These are phyloP conservation scores for Lutraria rhynchaena DNA, from an alignment of 1,140 invertebrate genomes.

Conservation along the genomic window DNA sequence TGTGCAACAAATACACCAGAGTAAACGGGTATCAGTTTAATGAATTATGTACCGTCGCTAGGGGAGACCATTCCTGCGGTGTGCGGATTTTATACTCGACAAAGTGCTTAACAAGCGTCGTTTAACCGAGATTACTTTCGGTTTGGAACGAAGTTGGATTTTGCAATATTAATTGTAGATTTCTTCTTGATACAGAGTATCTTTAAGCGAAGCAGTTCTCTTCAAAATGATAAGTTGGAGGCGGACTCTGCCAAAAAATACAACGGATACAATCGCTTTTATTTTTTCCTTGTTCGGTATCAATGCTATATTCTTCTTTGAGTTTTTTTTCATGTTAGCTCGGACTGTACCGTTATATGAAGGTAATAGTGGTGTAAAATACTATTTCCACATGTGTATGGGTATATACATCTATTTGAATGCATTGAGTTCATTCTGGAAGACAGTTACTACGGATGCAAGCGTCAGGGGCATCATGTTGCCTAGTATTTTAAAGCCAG, in stretches of 20 bases:
- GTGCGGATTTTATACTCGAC: no score
- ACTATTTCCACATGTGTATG: conserved; percentile 63
- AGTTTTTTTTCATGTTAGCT: conserved; percentile 24
- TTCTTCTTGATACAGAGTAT: no score
- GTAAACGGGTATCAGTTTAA: no score
- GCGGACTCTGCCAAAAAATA: conserved; percentile 30
- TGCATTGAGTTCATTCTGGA: conserved; percentile 62
- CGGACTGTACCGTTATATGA: neutral
- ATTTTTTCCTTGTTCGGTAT: conserved; percentile 49
- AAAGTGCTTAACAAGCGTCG: no score
- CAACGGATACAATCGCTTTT: conserved; percentile 33
- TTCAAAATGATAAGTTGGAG: conserved; percentile 33
- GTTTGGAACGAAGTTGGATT: no score
- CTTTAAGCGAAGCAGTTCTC: no score
- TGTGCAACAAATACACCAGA: no score
- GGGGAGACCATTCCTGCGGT: no score
- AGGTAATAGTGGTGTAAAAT: conserved; percentile 4
- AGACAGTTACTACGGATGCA: conserved; percentile 63
- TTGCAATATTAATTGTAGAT: no score
- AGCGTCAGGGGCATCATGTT: conserved; percentile 64
- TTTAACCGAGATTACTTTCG: no score
- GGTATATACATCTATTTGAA: conserved; percentile 65
- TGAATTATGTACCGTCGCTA: no score
- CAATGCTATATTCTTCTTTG: conserved; percentile 44
- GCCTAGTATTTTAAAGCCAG: conserved; percentile 62